A percentile compares a stretch with the other conserved stretches of the same genome.
Conservation (phyloP, 1,140 invertebrate genomes). For the Anoplophora glabripennis region DNA sequence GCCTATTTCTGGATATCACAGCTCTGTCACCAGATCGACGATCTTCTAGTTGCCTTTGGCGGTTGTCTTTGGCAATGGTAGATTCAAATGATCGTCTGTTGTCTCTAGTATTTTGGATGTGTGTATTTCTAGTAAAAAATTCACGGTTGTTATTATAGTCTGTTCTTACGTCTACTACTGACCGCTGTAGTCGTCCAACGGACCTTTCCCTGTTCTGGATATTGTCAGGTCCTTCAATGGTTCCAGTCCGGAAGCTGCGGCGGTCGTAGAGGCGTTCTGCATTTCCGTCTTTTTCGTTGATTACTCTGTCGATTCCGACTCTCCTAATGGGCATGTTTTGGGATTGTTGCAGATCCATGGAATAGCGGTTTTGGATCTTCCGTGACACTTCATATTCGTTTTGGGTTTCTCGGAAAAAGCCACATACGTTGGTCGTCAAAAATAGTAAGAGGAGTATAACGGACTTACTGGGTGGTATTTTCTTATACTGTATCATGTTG, state of each 20-base stretch:
- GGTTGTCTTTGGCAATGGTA: too few relatives aligned
- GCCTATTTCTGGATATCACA: too few relatives aligned
- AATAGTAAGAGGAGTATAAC: slow-evolving; percentile 9
- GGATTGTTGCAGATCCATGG: not conserved
- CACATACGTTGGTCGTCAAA: slow-evolving; percentile 6
- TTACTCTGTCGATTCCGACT: not conserved
- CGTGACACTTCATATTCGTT: not conserved
- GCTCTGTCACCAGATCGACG: too few relatives aligned
- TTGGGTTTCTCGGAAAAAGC: not conserved
- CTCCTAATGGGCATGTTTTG: not conserved
- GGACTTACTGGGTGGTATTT: slow-evolving; percentile 9
- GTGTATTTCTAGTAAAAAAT: too few relatives aligned
- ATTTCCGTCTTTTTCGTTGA: slow-evolving; percentile 8
- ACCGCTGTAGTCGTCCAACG: too few relatives aligned
- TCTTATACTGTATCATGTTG: slow-evolving; percentile 13
- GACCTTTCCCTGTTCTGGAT: too few relatives aligned
- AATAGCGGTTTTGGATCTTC: not conserved
- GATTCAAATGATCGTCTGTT: too few relatives aligned
- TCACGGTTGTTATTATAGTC: too few relatives aligned
- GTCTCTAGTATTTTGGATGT: too few relatives aligned
- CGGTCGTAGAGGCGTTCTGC: slow-evolving; percentile 12
- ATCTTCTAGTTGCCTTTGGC: too few relatives aligned
- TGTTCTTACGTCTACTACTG: too few relatives aligned
- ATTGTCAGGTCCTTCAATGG: not conserved
- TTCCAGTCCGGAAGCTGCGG: slow-evolving; percentile 14